A percentile compares a stretch with the other conserved stretches of the same genome.
These are phyloP conservation scores for Lethrus apterus DNA, from an alignment of 1,140 invertebrate species.

Conservation along the genomic window DNA sequence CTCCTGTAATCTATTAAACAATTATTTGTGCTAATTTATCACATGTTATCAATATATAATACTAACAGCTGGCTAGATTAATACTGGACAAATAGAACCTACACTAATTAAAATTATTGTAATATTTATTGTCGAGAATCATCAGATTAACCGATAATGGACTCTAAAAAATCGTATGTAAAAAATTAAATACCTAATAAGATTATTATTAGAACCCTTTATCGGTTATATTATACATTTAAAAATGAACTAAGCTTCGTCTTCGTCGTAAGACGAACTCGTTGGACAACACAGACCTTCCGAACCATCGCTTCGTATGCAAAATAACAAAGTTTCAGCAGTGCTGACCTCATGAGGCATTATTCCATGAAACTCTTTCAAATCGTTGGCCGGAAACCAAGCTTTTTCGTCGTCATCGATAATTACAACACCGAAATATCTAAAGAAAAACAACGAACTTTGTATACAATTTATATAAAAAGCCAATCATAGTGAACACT, in stretches of 20 bases:
- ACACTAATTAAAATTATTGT: too few relatives aligned
- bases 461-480: too few relatives aligned
- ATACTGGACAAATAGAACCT: too few relatives aligned
- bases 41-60: too few relatives aligned
- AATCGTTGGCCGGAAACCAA: conserved; percentile 83
- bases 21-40: too few relatives aligned
- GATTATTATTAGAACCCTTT: background rate
- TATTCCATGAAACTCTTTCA: conserved; percentile 82
- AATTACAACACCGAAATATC: conserved; percentile 67
- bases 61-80: too few relatives aligned
- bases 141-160: too few relatives aligned
- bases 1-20: too few relatives aligned
- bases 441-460: too few relatives aligned
- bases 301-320: conserved; percentile 71
- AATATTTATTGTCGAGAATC: too few relatives aligned
- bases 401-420: conserved; percentile 86
- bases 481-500: too few relatives aligned
- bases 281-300: conserved; percentile 79
- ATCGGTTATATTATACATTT: too few relatives aligned
- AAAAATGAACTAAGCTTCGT: conserved; percentile 44
- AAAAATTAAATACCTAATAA: background rate
- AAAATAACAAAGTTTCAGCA: conserved; percentile 73
- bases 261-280: conserved; percentile 54
- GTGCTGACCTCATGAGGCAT: conserved; percentile 70
- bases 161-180: background rate